Base-by-base conservation (phyloP, 2,113 vertebrate species). In the Collichthys lucidus region DNA sequence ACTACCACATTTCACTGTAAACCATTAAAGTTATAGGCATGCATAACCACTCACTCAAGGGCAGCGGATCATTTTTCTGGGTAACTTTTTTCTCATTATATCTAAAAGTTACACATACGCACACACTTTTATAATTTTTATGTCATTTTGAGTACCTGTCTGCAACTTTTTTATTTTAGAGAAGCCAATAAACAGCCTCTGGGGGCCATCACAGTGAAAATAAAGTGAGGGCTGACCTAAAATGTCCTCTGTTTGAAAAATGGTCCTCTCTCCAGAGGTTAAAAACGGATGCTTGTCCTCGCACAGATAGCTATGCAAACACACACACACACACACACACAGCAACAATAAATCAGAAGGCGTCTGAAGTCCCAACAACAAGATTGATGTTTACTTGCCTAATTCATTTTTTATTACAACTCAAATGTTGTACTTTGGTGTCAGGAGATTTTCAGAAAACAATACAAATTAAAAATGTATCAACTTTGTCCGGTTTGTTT, bases 351-450 rank as follows among this genome's bases (percentile, higher is more conserved):
- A 69, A 69, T 53, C 62, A 82, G 78, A 74, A 61, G 67, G 66
- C 70, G 53, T 47, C 2, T 40, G 35, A 44, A 60, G 26, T 77
- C 55, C 26, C 52, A 71, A 53, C 47, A 78, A 47, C 63, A 56
- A 14, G 74, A 63, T 59, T 67, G 19, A 68, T 66, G 61, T 82
- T 79, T 83, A 24, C 66, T 61, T 35, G 19, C 35, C 16, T 59
- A 67, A 82, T 85, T 79, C 70, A 79, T 10, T 68, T 82, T 71
- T 72, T 42, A 88, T 85, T 76, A 67, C 35, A 56, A 17, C 35
- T 53, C 19, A 75, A 81, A 60, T 62, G 12, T 19, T 26, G 53
- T 2, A 44, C 61, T 67, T 77, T 47, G 16, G 62, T 46, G 65
- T 9, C 35, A 40, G 35, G 35, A 40, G 35, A 40, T 40, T 42